Evolutionary conservation across 2,113 vertebrate genomes (phyloP).

Genomic region (Anthoscopus minutus): DNA sequence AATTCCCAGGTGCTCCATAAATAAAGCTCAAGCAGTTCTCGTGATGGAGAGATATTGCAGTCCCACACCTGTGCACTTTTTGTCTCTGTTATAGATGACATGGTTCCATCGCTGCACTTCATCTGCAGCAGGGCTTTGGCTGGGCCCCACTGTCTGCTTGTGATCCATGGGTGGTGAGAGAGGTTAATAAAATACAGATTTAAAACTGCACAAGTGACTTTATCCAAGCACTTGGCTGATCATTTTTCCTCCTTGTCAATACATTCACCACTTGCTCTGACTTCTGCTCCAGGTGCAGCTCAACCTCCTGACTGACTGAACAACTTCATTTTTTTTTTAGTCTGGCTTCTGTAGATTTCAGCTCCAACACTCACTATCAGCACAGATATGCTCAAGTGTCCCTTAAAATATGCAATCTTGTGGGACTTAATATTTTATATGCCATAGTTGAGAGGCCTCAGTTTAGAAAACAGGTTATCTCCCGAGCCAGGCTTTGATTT

Average conservation of each 20-base stretch:
- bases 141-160: background rate
- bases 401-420: background rate
- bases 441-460: background rate
- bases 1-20: background rate
- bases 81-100: rapidly evolving
- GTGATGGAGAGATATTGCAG: background rate
- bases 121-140: background rate
- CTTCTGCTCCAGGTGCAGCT: background rate
- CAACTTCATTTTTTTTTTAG: background rate
- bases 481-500: background rate
- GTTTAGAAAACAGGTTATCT: background rate
- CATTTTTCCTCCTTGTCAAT: background rate
- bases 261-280: rapidly evolving
- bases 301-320: background rate
- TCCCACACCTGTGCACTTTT: background rate
- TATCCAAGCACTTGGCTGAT: background rate
- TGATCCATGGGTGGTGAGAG: background rate
- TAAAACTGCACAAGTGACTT: background rate
- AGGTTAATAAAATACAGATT: background rate
- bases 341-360: background rate
- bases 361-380: background rate
- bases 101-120: background rate
- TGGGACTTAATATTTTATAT: background rate
- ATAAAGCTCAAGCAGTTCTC: background rate
- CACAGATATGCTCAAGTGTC: background rate